phyloP scores from a whole-genome alignment of 2,888 invertebrate genomes.

The Crematogaster levior region DNA sequence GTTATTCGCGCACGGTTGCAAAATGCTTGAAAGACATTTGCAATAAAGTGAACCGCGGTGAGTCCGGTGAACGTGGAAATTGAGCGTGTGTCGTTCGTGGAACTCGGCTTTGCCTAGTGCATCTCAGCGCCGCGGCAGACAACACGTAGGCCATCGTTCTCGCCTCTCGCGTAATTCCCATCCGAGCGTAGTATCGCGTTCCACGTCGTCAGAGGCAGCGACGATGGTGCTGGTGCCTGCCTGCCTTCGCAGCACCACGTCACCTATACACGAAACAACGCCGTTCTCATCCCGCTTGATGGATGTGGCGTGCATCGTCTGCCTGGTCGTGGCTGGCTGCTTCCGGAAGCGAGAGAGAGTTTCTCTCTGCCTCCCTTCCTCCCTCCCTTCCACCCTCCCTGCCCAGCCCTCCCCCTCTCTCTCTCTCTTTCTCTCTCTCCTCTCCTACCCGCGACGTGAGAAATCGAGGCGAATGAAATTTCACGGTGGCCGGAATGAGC shows the following conservation, averaged over 20 bases:
- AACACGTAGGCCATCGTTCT: slow-evolving; percentile 59
- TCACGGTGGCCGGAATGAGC: slow-evolving; percentile 38
- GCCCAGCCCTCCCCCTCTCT: background rate
- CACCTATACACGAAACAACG: slow-evolving; percentile 69
- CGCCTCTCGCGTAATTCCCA: slow-evolving; percentile 66
- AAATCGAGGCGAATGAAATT: slow-evolving; percentile 51
- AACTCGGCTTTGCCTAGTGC: slow-evolving; percentile 15
- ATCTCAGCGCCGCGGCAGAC: slow-evolving; percentile 33
- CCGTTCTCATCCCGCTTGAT: slow-evolving; percentile 76
- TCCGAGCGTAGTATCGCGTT: slow-evolving; percentile 63
- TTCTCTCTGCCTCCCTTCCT: background rate
- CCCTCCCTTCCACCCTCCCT: background rate
- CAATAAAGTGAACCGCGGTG: slow-evolving; percentile 24
- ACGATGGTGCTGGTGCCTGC: background rate
- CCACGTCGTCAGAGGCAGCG: slow-evolving; percentile 30
- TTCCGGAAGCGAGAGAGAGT: slow-evolving; percentile 41
- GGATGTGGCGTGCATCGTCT: slow-evolving; percentile 76
- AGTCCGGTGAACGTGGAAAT: slow-evolving; percentile 31
- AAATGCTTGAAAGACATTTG: slow-evolving; percentile 6
- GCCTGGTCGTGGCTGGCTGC: slow-evolving; percentile 70
- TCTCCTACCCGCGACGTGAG: slow-evolving; percentile 31
- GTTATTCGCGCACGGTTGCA: background rate
- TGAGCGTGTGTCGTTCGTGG: slow-evolving; percentile 50
- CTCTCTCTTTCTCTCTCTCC: background rate
- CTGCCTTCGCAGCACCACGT: slow-evolving; percentile 58